Evolutionary conservation across 2,797 vertebrate genomes (phyloP).

Genomic region (Allobates femoralis): DNA sequence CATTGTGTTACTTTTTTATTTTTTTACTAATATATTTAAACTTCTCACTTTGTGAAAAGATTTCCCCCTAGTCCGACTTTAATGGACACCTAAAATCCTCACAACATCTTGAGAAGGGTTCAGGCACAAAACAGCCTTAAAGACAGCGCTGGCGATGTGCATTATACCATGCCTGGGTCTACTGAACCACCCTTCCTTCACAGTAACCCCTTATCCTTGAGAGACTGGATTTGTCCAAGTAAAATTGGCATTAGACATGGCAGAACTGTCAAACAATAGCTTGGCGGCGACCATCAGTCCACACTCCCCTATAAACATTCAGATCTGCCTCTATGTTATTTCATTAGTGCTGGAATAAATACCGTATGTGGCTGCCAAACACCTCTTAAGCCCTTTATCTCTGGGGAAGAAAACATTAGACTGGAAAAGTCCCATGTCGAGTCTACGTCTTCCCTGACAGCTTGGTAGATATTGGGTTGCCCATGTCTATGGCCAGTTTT

Average conservation of each 20-base stretch:
- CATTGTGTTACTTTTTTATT: conserved; percentile 58
- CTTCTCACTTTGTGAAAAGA: conserved; percentile 66
- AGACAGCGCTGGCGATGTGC: conserved; percentile 53
- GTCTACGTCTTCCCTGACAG: neutral
- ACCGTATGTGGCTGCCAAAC: conserved; percentile 1
- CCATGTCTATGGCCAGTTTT: neutral
- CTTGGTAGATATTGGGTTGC: neutral
- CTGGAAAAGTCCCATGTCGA: neutral
- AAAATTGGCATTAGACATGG: neutral
- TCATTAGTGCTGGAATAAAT: neutral
- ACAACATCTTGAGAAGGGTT: conserved; percentile 72
- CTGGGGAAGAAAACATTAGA: neutral
- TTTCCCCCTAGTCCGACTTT: conserved; percentile 64
- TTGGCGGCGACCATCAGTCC: neutral
- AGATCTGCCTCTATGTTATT: neutral
- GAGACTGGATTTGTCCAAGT: neutral
- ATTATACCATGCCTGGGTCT: conserved; percentile 46
- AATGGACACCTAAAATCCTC: conserved; percentile 64
- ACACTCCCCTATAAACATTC: neutral
- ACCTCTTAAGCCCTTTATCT: neutral
- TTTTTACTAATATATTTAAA: conserved; percentile 48
- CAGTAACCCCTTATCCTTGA: neutral
- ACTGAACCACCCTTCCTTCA: conserved; percentile 10
- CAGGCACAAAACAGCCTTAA: conserved; percentile 66
- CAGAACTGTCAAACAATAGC: neutral